Evolutionary conservation across 2,888 invertebrate genomes (phyloP), one percentile per base, ranked within the genome.

Genomic region (Macropis europaea): DNA sequence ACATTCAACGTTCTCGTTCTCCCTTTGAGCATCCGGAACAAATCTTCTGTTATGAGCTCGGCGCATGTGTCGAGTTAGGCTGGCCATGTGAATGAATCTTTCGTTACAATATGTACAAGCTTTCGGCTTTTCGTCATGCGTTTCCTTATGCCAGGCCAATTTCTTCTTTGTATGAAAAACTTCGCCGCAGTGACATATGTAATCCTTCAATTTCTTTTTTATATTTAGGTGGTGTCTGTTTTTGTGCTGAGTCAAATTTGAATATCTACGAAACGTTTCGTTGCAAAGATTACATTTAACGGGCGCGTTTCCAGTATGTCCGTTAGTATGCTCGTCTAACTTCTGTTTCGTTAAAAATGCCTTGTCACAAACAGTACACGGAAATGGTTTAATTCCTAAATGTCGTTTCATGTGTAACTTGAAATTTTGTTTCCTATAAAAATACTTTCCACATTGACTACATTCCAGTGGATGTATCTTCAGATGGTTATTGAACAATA

Each of bases 21-120:
- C 92, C 66, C 93, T 91, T 72, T 91, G 91, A 57, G 91, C 91
- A 38, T 93, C 92, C 24, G 95, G 93, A 56, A 94, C 92, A 87
- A 94, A 96, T 85, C 94, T 93, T 64, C 94, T 93, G 87, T 96
- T 95, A 90, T 97, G 97, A 2, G 95, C 92, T 66, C 95, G 92
- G 0, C 96, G 92, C 90, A 96, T 94, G 91, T 97, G 97, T 2
- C 97, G 91, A 0, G 96, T 95, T 79, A 97, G 91, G 83, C 95
- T 95, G 5, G 96, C 94, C 82, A 93, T 93, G 90, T 97, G 96
- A 72, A 96, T 93, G 90, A 97, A 97, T 84, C 96, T 95, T 91
- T 97, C 96, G 86, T 94, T 94, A 91, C 97, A 97, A 87, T 95
- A 94, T 2, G 93, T 93, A 90, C 97, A 97, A 45, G 95, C 94